Conservation (phyloP, 2,113 vertebrate genomes). For the Euleptes europaea region DNA sequence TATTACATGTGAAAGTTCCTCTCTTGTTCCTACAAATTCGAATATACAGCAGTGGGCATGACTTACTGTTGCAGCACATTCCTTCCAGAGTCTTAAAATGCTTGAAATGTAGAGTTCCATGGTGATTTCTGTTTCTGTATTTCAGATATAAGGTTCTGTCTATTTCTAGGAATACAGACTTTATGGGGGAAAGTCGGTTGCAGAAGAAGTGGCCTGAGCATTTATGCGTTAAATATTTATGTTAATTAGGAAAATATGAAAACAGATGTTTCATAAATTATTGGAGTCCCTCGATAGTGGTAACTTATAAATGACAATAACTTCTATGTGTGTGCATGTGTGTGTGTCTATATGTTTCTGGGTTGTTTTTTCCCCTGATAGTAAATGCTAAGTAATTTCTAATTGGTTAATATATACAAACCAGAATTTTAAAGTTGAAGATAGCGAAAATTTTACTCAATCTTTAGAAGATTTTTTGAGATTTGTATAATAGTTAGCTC, state of each 20-base stretch:
- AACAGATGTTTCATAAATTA: slow-evolving; percentile 86
- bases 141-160: slow-evolving; percentile 53
- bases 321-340: slow-evolving; percentile 72
- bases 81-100: not conserved
- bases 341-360: slow-evolving; percentile 67
- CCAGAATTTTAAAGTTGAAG: slow-evolving; percentile 12
- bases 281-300: slow-evolving; percentile 75
- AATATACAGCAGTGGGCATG: not conserved
- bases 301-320: slow-evolving; percentile 80
- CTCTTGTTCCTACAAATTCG: not conserved
- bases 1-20: not conserved
- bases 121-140: slow-evolving; percentile 30
- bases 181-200: slow-evolving; percentile 62
- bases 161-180: not conserved
- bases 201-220: slow-evolving; percentile 74
- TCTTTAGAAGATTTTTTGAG: not conserved
- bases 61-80: not conserved
- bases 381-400: slow-evolving; percentile 54
- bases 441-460: not conserved
- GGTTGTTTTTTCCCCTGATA: slow-evolving; percentile 63
- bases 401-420: slow-evolving; percentile 48
- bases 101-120: slow-evolving; percentile 16
- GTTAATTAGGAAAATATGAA: slow-evolving; percentile 82
- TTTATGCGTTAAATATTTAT: slow-evolving; percentile 79
- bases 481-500: not conserved